These are phyloP conservation scores for Cryptus armator DNA, from an alignment of 2,888 invertebrate genomes.

Conservation along the genomic window DNA sequence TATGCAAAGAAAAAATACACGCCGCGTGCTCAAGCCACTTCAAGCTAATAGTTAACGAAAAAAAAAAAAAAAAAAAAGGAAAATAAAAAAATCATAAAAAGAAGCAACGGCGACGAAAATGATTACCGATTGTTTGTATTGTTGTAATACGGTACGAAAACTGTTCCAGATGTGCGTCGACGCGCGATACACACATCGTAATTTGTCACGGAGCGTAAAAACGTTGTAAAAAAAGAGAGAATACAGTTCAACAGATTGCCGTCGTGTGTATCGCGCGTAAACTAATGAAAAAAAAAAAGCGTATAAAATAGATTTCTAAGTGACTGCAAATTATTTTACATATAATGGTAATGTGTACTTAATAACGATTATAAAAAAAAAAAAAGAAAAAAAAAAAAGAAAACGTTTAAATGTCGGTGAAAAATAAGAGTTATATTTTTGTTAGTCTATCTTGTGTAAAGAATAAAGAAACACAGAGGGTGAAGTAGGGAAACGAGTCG, in stretches of 20 bases:
- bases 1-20: constrained; percentile 16
- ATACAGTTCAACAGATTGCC: constrained; percentile 5
- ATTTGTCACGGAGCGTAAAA: constrained; percentile 34
- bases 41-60: constrained; percentile 50
- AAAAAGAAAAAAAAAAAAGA: background rate
- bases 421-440: constrained; percentile 81
- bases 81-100: constrained; percentile 60
- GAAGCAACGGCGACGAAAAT: constrained; percentile 56
- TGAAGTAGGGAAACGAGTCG: constrained; percentile 12
- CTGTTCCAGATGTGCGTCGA: constrained; percentile 70
- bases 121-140: constrained; percentile 80
- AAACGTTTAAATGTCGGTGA: constrained; percentile 63
- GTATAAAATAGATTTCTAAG: constrained; percentile 66
- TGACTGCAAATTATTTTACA: constrained; percentile 71
- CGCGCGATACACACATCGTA: constrained; percentile 61
- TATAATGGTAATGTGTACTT: constrained; percentile 59
- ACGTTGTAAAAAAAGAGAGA: constrained; percentile 10
- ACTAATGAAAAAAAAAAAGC: constrained; percentile 43
- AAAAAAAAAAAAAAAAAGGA: constrained; percentile 57
- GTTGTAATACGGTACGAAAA: constrained; percentile 77
- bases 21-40: constrained; percentile 53
- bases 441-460: constrained; percentile 75
- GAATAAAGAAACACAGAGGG: constrained; percentile 34
- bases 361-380: constrained; percentile 19
- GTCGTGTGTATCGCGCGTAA: constrained; percentile 53